Evolutionary conservation across 2,888 invertebrate genomes (phyloP), one percentile per base, ranked within the genome.

Genomic region (Caenorhabditis sulstoni): DNA sequence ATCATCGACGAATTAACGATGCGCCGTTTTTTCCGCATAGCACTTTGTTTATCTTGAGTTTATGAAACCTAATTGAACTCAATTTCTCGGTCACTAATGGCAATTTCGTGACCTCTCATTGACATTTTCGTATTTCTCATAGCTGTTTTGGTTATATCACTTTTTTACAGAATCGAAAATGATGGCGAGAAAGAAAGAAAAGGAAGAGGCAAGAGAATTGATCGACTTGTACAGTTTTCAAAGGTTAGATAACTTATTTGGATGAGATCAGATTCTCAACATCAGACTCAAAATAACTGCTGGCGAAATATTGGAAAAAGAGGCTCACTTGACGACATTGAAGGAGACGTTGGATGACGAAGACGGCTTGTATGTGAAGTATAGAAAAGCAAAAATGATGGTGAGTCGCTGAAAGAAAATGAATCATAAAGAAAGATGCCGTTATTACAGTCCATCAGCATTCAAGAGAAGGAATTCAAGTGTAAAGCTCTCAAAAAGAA

Each of bases 321-420:
- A 73, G 58, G 58, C 73, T 44, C 5, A 73, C 73, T 55, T 57
- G 44, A 64, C 44, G 64, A 50, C 73, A 73, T 73, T 64, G 50
- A 41, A 35, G 23, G 73, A 64, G 3, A 18, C 39, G 11, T 50
- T 73, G 3, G 73, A 64, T 1, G 73, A 73, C 20, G 64, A 73
- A 44, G 73, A 73, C 22, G 73, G 73, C 7, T 41, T 73, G 1
- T 29, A 64, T 58, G 73, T 58, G 23, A 64, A 50, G 18, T 62
- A 64, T 41, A 47, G 47, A 7, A 22, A 23, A 29, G 57, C 73
- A 1, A 39, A 65, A 44, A 35, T 35, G 14, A 50, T 73, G 73
- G 73, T 73, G 22, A 22, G 62, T 29, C 8, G 14, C 57, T 53
- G 52, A 41, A 57, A 58, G n/a, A n/a, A 4, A 29, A 4, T 37